phyloP scores from a whole-genome alignment of 2,797 vertebrate genomes.

The Decapterus maruadsi region DNA sequence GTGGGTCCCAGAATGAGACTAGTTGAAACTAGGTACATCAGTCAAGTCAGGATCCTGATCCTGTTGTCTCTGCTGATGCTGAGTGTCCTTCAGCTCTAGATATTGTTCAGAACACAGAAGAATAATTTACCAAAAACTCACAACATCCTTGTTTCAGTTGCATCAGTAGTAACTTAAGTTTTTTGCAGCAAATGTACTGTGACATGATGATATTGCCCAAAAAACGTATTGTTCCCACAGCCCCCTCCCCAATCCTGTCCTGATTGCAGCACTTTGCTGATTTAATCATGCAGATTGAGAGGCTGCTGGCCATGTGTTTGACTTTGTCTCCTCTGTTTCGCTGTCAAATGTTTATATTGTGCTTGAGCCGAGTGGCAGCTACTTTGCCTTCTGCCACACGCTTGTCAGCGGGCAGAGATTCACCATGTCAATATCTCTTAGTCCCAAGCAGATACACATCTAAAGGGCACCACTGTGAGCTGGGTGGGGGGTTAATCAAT shows the following conservation, averaged over 20 bases:
- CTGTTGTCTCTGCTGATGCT: background rate
- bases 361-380: constrained; percentile 54
- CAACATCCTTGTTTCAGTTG: constrained; percentile 13
- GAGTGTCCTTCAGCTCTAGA: background rate
- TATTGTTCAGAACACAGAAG: background rate
- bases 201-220: background rate
- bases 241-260: background rate
- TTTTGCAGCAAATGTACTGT: constrained; percentile 17
- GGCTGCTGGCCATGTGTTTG: constrained; percentile 52
- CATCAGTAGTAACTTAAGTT: constrained; percentile 39
- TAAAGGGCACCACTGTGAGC: constrained; percentile 67
- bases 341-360: constrained; percentile 69
- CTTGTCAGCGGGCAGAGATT: constrained; percentile 71
- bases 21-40: no score
- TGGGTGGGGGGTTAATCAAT: constrained; percentile 73
- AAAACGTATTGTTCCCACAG: constrained; percentile 16
- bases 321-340: constrained; percentile 63
- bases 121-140: constrained; percentile 29
- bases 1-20: no score
- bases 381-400: constrained; percentile 66
- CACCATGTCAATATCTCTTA: constrained; percentile 72
- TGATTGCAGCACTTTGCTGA: constrained; percentile 39
- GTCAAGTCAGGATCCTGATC: constrained; percentile 1
- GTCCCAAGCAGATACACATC: constrained; percentile 70
- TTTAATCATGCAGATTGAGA: constrained; percentile 56